Evolutionary conservation across 2,113 vertebrate genomes (phyloP).

Genomic region (Tor tambroides): DNA sequence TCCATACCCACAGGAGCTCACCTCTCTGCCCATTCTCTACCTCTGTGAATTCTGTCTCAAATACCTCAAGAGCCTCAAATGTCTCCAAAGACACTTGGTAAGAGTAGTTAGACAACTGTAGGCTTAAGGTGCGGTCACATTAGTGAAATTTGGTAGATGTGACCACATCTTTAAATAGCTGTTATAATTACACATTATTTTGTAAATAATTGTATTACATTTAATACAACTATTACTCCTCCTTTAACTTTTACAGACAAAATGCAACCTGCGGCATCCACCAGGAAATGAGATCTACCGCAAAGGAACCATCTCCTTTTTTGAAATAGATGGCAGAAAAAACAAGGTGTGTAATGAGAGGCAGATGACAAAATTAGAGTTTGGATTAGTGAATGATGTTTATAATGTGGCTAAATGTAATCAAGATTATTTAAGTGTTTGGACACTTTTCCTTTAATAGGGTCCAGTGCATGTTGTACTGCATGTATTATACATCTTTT

Average conservation of each 20-base stretch:
- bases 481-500: background rate
- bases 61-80: constrained; percentile 93
- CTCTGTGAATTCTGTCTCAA: constrained; percentile 98
- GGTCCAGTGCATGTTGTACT: background rate
- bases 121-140: background rate
- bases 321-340: constrained; percentile 93
- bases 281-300: constrained; percentile 95
- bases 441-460: background rate
- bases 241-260: constrained; percentile 76
- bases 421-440: background rate
- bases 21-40: constrained; percentile 89
- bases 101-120: constrained; percentile 44
- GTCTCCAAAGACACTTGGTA: constrained; percentile 94
- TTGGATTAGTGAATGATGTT: background rate
- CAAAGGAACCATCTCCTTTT: constrained; percentile 94
- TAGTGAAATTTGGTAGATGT: background rate
- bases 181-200: no score
- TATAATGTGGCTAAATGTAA: background rate
- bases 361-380: background rate
- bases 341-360: constrained; percentile 81
- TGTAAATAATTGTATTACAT: background rate
- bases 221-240: background rate
- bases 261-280: constrained; percentile 89
- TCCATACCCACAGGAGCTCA: constrained; percentile 92
- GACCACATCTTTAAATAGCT: background rate